Percentiles rank a stretch among this genome's conserved stretches.
phyloP scores from a whole-genome alignment of 2,113 vertebrate species.

The Scomber colias region DNA sequence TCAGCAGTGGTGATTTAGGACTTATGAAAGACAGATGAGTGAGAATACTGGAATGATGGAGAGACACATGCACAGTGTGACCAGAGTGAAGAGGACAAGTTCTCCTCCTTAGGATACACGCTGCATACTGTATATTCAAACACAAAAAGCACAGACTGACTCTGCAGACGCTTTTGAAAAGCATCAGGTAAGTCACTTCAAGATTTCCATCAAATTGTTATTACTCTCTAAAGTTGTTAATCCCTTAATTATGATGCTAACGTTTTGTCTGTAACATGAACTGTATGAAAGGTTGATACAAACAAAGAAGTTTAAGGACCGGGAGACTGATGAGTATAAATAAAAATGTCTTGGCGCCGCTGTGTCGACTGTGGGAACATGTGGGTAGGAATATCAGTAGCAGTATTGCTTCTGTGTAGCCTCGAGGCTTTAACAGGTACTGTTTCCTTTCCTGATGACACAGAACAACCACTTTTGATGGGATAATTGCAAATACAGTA shows the following conservation, averaged over 20 bases:
- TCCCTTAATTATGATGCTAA: not conserved
- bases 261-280: not conserved
- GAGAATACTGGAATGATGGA: conserved; percentile 17
- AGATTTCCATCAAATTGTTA: not conserved
- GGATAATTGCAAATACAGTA: not conserved
- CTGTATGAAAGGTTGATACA: not conserved
- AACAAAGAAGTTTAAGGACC: not conserved
- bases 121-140: not conserved
- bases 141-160: not conserved
- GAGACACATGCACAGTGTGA: not conserved
- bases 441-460: conserved; percentile 4
- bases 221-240: too few species aligned
- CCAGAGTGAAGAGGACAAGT: conserved; percentile 28
- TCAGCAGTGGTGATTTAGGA: not conserved
- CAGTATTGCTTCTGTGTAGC: not conserved
- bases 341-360: not conserved
- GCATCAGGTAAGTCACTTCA: conserved; percentile 55
- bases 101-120: not conserved
- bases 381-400: not conserved
- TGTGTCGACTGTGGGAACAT: conserved; percentile 6
- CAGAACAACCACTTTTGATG: not conserved
- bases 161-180: conserved; percentile 22
- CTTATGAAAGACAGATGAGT: not conserved
- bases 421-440: not conserved
- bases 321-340: not conserved